Evolutionary conservation across 2,888 invertebrate genomes (phyloP), one percentile per base, ranked within the genome.

Genomic region (Bimastos eiseni): DNA sequence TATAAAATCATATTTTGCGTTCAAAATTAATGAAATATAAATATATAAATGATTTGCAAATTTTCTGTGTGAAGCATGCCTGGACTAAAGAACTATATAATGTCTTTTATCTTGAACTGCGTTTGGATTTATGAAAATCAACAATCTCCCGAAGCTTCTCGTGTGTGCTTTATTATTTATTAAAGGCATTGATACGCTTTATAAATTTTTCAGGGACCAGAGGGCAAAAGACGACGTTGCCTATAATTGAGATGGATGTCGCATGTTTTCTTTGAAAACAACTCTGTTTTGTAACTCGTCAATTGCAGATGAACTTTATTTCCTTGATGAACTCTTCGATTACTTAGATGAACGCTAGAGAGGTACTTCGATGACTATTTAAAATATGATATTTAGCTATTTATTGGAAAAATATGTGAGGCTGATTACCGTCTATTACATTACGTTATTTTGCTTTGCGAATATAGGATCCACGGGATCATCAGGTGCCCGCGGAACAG

Each of bases 401-500:
- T 5, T 38, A 38, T 8, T 38, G 13, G 6, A 38, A 38, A 38
- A 44, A 19, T 44, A 44, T 19, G 19, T 44, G 44, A 44, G 15
- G 15, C 5, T 17, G 19, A 19, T 15, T 44, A 49, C 49, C 49
- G 21, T 11, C 6, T 15, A 83, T 84, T 84, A 34, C 33, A 84
- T 84, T 84, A 19, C 33, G 84, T 17, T 84, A 15, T 86, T 36
- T 86, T 34, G 34, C 15, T 21, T 34, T 86, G 34, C 36, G 8
- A 37, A 86, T 37, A 36, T 34, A 86, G 90, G 90, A 5, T 21
- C 70, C 3, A 89, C 17, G 30, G 89, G 89, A 21, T 41, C 89
- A 83, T n/a, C 90, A 34, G 90, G 90, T 33, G 8, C 90, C 5
- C 55, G 34, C 21, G 90, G 90, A 21, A 38, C 90, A 37, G 34